Conservation (phyloP, 2,797 vertebrate genomes). For the Ceyx erithaca region DNA sequence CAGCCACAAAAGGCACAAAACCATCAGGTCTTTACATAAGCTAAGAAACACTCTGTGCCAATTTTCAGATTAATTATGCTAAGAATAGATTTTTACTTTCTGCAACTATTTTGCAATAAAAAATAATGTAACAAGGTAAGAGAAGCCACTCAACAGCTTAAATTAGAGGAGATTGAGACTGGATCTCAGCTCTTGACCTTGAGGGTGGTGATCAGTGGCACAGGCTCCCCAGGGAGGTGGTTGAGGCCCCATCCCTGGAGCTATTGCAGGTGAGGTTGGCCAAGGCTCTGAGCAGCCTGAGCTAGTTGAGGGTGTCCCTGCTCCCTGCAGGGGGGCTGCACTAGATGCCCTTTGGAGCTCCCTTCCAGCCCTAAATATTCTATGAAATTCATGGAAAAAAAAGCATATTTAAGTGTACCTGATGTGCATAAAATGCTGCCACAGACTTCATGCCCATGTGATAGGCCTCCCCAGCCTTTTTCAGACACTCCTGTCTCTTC, state of each 20-base stretch:
- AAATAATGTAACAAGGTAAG: neutral
- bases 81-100: neutral
- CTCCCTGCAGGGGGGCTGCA: too few relatives aligned
- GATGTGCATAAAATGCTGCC: conserved; percentile 93
- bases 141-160: neutral
- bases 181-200: too few relatives aligned
- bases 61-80: neutral
- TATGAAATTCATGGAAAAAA: neutral
- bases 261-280: too few relatives aligned
- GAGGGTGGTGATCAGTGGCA: too few relatives aligned
- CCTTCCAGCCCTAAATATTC: too few relatives aligned
- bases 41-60: neutral
- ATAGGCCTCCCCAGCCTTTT: conserved; percentile 91
- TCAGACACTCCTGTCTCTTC: conserved; percentile 87
- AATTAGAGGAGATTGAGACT: too few relatives aligned
- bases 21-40: neutral
- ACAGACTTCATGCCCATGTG: conserved; percentile 90
- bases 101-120: neutral
- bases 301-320: too few relatives aligned
- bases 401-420: conserved; percentile 75
- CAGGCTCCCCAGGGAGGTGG: too few relatives aligned
- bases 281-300: too few relatives aligned
- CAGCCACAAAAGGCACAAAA: neutral
- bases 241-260: too few relatives aligned
- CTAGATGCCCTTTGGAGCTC: too few relatives aligned